Evolutionary conservation across 2,797 vertebrate genomes (phyloP), one percentile per base, ranked within the genome.

Genomic region (Acanthopagrus latus): DNA sequence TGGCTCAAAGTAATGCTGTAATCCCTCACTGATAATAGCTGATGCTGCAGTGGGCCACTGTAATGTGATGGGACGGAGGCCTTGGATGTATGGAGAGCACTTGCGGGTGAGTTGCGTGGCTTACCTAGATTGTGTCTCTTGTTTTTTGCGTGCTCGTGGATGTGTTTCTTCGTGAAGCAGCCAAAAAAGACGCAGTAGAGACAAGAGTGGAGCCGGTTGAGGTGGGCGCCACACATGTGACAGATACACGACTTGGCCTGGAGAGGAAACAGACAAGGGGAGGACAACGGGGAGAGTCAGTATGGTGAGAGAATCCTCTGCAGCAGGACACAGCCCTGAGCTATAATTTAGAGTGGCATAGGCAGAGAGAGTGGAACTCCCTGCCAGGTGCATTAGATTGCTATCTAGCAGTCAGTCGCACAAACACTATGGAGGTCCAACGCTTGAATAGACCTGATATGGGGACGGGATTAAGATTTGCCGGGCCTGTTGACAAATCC

Each of bases 141-240:
- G 89, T 95, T 96, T 94, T 98, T 99, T 18, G 97, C 98, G 76
- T 99, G 98, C 74, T 99, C 98, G 79, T 99, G 98, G 90, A 99
- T 99, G 90, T 99, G 98, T 91, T 98, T 98, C 96, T 98, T 98
- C 69, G 96, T 97, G 84, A 99, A 99, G 89, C 98, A 99, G 94
- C 97, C 98, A 56, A 99, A 99, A 95, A 98, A 99, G 87, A 99
- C 97, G 81, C 98, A 99, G 93, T 98, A 97, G 76, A 99, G 97
- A 94, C 98, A 99, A 87, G 98, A 98, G 93, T 99, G 98, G 80
- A 99, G 97, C 85, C 98, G 94, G 93, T 97, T 99, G 90, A 99
- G 95, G 92, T 99, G 97, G 84, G 97, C 97, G 41, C 98, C 98
- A 86, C 98, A 99, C 92, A 98, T 97, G 62, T 99, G 97, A 95